Evolutionary conservation across 2,797 vertebrate genomes (phyloP).

Genomic region (Urophycis tenuis): DNA sequence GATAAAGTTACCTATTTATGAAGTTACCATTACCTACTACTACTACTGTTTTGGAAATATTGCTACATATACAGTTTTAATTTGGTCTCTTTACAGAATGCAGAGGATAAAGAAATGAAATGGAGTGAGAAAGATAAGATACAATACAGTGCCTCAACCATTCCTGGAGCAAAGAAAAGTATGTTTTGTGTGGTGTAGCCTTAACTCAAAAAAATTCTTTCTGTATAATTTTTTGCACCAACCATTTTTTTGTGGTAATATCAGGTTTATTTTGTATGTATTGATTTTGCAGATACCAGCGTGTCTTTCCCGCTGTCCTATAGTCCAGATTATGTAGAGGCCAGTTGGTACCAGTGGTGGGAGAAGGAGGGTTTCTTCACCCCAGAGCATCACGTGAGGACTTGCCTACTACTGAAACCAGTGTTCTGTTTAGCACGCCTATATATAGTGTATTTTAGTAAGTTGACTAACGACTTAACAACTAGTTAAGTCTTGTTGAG

Average conservation of each 20-base stretch:
- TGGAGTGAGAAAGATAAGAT: slow-evolving; percentile 72
- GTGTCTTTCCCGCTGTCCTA: slow-evolving; percentile 70
- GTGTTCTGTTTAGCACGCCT: not conserved
- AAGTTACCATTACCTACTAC: not conserved
- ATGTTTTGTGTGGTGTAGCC: not conserved
- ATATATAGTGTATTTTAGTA: not conserved
- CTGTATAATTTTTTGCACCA: not conserved
- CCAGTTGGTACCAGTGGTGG: slow-evolving; percentile 90
- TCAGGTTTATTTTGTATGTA: slow-evolving; percentile 43
- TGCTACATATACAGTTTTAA: not conserved
- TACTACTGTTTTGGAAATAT: not conserved
- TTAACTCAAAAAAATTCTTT: not conserved
- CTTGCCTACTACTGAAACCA: not conserved
- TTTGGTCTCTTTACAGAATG: slow-evolving; percentile 51
- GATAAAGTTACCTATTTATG: not conserved
- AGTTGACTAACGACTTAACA: too few relatives aligned
- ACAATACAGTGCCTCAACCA: slow-evolving; percentile 62
- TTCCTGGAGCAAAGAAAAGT: slow-evolving; percentile 83
- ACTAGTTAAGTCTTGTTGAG: too few relatives aligned
- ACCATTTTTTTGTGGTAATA: not conserved
- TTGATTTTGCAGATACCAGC: slow-evolving; percentile 65
- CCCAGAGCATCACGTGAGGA: slow-evolving; percentile 78
- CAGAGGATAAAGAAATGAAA: slow-evolving; percentile 41
- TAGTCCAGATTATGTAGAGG: slow-evolving; percentile 82
- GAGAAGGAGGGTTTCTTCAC: slow-evolving; percentile 81